Conservation (phyloP, 1,140 invertebrate genomes). For the Neodiprion fabricii region DNA sequence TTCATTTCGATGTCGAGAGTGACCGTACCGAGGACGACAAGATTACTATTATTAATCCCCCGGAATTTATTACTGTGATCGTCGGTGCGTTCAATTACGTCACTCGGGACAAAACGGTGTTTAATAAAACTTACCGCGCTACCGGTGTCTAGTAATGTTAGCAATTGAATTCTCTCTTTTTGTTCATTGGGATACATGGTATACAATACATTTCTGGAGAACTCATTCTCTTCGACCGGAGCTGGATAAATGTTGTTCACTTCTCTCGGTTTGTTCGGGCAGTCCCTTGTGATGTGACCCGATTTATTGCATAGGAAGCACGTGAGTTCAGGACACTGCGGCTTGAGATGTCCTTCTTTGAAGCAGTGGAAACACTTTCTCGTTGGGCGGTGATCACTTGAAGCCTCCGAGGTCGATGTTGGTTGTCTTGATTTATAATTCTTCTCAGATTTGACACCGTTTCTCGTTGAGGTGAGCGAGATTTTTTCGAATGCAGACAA, state of each 20-base stretch:
- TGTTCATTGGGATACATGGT: neutral
- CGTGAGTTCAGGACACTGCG: neutral
- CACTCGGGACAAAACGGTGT: neutral
- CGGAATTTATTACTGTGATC: neutral
- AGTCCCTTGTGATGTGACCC: constrained; percentile 15
- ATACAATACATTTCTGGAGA: neutral
- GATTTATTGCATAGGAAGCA: constrained; percentile 7
- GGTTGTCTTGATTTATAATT: too few species aligned
- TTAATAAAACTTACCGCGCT: neutral
- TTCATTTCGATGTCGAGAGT: neutral
- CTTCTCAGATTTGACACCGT: too few species aligned
- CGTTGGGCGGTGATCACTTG: too few species aligned
- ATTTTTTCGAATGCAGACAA: too few species aligned
- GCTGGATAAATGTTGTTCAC: too few species aligned
- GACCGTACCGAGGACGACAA: neutral
- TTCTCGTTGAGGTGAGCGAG: too few species aligned
- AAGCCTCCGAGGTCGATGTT: too few species aligned
- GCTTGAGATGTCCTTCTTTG: neutral
- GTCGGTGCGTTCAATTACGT: neutral
- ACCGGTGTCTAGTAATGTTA: neutral
- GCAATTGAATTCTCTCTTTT: too few species aligned
- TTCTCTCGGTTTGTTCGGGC: constrained; percentile 6
- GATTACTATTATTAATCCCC: neutral
- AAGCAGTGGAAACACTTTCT: neutral
- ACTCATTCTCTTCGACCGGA: too few species aligned